Conservation (phyloP, 92 coral and sea anemone species). For the Porites divaricata region DNA sequence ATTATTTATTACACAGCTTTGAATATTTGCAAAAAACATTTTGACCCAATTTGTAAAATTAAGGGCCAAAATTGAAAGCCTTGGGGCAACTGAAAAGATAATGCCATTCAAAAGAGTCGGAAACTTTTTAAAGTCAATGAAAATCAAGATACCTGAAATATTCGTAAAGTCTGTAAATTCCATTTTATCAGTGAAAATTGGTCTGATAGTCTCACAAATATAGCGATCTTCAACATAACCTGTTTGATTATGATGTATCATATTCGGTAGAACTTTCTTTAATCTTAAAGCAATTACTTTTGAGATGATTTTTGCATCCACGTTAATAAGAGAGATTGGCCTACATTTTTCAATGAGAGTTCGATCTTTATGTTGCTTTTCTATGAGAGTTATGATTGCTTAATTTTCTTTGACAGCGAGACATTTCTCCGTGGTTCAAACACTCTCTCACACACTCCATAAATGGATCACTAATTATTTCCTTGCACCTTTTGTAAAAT, state of each 20-base stretch:
- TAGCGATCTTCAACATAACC: too few species aligned
- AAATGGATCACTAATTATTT: background rate
- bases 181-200: background rate
- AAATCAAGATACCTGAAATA: background rate
- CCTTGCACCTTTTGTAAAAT: background rate
- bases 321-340: too few species aligned
- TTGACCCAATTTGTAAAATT: background rate
- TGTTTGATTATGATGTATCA: too few species aligned
- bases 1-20: background rate
- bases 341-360: background rate
- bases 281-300: too few species aligned
- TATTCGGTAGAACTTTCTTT: too few species aligned
- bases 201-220: background rate
- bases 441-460: background rate
- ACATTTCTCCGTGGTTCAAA: background rate
- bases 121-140: background rate
- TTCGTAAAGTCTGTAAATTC: background rate
- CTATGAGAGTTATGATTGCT: slow-evolving; percentile 3
- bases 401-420: background rate
- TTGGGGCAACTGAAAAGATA: too few species aligned
- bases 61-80: too few species aligned
- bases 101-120: too few species aligned
- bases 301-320: too few species aligned
- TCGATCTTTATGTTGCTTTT: background rate
- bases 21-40: background rate